Conservation (phyloP, 2,113 vertebrate species). For the Myotis lucifugus region DNA sequence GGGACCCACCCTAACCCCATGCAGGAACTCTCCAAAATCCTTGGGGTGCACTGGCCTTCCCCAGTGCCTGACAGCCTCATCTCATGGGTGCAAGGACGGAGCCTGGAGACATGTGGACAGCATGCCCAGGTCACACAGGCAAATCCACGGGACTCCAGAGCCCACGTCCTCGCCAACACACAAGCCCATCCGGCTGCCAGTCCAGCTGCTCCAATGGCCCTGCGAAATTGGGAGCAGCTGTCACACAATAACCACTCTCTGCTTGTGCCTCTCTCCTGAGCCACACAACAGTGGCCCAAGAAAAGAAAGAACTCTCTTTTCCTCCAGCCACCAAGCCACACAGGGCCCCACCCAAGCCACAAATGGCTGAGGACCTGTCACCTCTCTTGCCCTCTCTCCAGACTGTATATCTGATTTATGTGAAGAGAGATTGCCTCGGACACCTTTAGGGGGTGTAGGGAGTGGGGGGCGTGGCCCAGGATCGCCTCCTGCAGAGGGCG, state of each 20-base stretch:
- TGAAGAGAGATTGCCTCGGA: background rate
- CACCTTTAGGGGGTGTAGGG: accelerated
- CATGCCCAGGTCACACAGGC: accelerated
- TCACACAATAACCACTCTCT: slow-evolving; percentile 46
- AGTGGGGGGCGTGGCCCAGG: accelerated
- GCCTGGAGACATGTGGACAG: background rate
- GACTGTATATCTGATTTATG: background rate
- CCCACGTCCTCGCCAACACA: background rate
- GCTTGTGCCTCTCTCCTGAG: background rate
- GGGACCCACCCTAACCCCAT: background rate
- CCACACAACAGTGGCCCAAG: background rate
- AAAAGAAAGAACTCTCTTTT: slow-evolving; percentile 35
- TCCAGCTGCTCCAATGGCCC: slow-evolving; percentile 77
- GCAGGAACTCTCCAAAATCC: background rate
- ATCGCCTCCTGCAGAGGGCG: accelerated
- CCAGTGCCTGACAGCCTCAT: background rate
- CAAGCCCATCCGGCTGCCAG: background rate
- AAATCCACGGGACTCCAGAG: background rate
- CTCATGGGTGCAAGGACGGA: accelerated
- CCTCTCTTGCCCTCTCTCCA: background rate
- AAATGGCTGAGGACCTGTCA: background rate
- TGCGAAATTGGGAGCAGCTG: slow-evolving; percentile 74
- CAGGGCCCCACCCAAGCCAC: background rate
- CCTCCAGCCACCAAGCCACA: background rate
- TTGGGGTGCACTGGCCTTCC: background rate